Percentiles rank a stretch among this genome's conserved stretches.
phyloP scores from a whole-genome alignment of 2,113 vertebrate species.

The Bubo bubo region DNA sequence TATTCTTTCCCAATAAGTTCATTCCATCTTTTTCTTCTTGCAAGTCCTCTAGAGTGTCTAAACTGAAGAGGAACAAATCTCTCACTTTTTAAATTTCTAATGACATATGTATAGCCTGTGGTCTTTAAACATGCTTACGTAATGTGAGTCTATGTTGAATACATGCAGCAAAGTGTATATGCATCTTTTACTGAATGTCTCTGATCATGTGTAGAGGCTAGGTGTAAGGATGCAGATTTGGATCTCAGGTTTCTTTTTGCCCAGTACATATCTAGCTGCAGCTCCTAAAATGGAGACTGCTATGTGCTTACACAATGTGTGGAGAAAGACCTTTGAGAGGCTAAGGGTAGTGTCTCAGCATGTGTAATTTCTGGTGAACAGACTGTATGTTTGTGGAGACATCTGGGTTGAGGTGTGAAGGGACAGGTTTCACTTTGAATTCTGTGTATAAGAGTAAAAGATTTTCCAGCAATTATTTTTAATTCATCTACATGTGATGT shows the following conservation, averaged over 20 bases:
- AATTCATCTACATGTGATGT: not conserved
- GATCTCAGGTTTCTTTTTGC: not conserved
- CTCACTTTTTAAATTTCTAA: not conserved
- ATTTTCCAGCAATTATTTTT: not conserved
- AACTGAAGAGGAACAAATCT: not conserved
- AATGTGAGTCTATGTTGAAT: not conserved
- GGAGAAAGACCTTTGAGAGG: not conserved
- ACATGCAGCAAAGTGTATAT: fast-evolving
- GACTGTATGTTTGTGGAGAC: fast-evolving
- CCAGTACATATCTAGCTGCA: not conserved
- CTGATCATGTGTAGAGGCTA: fast-evolving
- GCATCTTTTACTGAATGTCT: not conserved
- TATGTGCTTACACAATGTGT: not conserved
- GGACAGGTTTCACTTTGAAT: not conserved
- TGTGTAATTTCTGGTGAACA: not conserved
- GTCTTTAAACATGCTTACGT: fast-evolving
- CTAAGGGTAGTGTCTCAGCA: not conserved
- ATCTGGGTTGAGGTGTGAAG: not conserved
- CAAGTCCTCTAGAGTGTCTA: not conserved
- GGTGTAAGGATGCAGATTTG: not conserved
- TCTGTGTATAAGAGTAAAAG: fast-evolving
- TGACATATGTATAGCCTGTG: fast-evolving
- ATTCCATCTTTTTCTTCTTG: not conserved
- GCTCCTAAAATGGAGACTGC: not conserved
- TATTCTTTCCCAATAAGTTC: not conserved